Conservation (phyloP, 2,888 invertebrate genomes). For the Coleophora flavipennella region DNA sequence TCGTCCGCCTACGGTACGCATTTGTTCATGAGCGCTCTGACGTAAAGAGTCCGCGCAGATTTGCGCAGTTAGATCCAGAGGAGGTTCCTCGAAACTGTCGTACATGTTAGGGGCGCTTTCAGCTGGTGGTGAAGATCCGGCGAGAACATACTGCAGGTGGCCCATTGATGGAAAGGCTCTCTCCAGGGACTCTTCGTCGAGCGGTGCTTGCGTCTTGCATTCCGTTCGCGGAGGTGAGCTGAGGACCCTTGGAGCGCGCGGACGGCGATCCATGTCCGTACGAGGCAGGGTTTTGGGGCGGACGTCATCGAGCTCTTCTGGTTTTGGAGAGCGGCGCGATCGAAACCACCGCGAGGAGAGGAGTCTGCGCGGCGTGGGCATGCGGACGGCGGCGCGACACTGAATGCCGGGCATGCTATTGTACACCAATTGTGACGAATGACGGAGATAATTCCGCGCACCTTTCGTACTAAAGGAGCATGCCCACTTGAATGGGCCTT, state of each 20-base stretch:
- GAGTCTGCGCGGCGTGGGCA: constrained; percentile 54
- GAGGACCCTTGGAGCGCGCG: constrained; percentile 37
- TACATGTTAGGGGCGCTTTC: constrained; percentile 87
- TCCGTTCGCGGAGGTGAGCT: constrained; percentile 31
- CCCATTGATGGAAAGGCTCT: constrained; percentile 77
- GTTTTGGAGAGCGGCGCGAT: constrained; percentile 38
- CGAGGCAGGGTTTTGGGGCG: constrained; percentile 25
- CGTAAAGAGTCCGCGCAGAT: constrained; percentile 82
- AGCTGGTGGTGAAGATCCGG: constrained; percentile 84
- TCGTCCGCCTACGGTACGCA: constrained; percentile 78
- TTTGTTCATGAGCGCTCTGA: constrained; percentile 81
- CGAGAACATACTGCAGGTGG: constrained; percentile 81
- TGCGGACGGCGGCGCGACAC: constrained; percentile 49
- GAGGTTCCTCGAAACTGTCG: constrained; percentile 84
- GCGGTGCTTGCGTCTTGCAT: constrained; percentile 23
- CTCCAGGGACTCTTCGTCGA: constrained; percentile 71
- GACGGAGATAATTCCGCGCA: constrained; percentile 33
- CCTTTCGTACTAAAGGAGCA: background rate
- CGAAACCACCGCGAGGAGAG: constrained; percentile 55
- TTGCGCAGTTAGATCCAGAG: constrained; percentile 79
- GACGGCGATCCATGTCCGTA: constrained; percentile 40
- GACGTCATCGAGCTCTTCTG: constrained; percentile 39
- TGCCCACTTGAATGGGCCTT: background rate
- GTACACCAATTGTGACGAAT: constrained; percentile 44
- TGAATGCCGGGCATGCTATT: constrained; percentile 38